Conservation (phyloP, 2,888 invertebrate species). For the Exephanes ischioxanthus region DNA sequence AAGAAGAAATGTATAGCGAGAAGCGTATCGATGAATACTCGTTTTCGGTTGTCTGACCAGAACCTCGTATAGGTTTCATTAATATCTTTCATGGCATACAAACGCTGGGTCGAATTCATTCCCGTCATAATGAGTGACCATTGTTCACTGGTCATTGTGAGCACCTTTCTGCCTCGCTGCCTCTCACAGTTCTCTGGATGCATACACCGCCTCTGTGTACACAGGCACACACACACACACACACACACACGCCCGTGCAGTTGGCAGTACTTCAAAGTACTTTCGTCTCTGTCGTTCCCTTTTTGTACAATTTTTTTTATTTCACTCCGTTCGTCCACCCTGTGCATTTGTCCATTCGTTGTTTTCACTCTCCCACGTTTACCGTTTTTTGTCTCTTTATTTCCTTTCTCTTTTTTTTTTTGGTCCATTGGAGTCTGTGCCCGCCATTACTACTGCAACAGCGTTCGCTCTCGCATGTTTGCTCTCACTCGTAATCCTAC, state of each 20-base stretch:
- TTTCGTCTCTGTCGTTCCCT: slow-evolving; percentile 68
- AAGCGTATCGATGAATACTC: slow-evolving; percentile 19
- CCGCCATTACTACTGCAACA: slow-evolving; percentile 25
- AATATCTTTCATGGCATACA: slow-evolving; percentile 77
- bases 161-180: slow-evolving; percentile 58
- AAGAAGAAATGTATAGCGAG: not conserved
- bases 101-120: slow-evolving; percentile 73
- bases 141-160: slow-evolving; percentile 79
- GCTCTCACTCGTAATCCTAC: slow-evolving; percentile 50
- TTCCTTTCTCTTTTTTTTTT: slow-evolving; percentile 23
- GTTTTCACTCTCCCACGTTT: slow-evolving; percentile 26
- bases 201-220: slow-evolving; percentile 9
- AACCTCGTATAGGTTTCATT: slow-evolving; percentile 71
- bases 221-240: not conserved
- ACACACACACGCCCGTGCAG: slow-evolving; percentile 35
- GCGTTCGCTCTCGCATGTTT: slow-evolving; percentile 51
- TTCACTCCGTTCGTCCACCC: slow-evolving; percentile 44
- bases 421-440: slow-evolving; percentile 37
- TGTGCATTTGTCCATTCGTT: slow-evolving; percentile 41
- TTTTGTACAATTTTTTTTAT: slow-evolving; percentile 63
- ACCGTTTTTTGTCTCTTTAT: slow-evolving; percentile 40
- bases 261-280: slow-evolving; percentile 74
- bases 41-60: slow-evolving; percentile 10
- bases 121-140: slow-evolving; percentile 77
- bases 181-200: slow-evolving; percentile 29